A percentile compares a stretch with the other conserved stretches of the same genome.
phyloP scores from a whole-genome alignment of 2,113 vertebrate genomes.

The Stomatorhinus ivindoensis region DNA sequence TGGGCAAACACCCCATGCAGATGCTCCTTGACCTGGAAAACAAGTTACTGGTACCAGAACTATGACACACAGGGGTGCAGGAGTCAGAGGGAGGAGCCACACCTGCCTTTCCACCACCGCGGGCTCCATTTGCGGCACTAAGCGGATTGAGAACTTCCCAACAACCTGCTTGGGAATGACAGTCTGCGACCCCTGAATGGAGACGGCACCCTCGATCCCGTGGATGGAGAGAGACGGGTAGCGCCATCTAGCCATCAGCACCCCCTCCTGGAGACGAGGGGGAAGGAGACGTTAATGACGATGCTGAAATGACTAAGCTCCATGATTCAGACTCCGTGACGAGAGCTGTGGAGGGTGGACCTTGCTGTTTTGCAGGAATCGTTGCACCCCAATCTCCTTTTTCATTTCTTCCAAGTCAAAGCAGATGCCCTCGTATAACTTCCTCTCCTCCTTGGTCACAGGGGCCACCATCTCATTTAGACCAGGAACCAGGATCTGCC shows the following conservation, averaged over 20 bases:
- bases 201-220: constrained; percentile 66
- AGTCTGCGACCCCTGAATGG: constrained; percentile 58
- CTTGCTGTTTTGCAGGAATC: constrained; percentile 60
- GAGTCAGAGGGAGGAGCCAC: background rate
- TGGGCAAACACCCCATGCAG: constrained; percentile 46
- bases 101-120: constrained; percentile 56
- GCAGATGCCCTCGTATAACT: constrained; percentile 47
- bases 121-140: constrained; percentile 61
- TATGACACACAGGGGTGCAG: background rate
- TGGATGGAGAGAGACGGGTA: constrained; percentile 68
- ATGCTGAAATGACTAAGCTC: background rate
- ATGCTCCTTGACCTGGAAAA: constrained; percentile 25
- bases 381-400: constrained; percentile 45
- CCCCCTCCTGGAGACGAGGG: constrained; percentile 52
- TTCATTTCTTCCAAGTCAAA: constrained; percentile 58
- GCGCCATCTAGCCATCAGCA: constrained; percentile 62
- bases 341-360: constrained; percentile 32
- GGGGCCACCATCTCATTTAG: constrained; percentile 52
- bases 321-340: background rate
- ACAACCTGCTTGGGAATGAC: constrained; percentile 62
- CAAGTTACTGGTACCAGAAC: background rate
- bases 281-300: background rate
- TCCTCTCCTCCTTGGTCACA: constrained; percentile 52
- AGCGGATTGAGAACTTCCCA: constrained; percentile 70
- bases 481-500: constrained; percentile 61